Evolutionary conservation across 2,113 vertebrate genomes (phyloP).

Genomic region (Leiothrix lutea): DNA sequence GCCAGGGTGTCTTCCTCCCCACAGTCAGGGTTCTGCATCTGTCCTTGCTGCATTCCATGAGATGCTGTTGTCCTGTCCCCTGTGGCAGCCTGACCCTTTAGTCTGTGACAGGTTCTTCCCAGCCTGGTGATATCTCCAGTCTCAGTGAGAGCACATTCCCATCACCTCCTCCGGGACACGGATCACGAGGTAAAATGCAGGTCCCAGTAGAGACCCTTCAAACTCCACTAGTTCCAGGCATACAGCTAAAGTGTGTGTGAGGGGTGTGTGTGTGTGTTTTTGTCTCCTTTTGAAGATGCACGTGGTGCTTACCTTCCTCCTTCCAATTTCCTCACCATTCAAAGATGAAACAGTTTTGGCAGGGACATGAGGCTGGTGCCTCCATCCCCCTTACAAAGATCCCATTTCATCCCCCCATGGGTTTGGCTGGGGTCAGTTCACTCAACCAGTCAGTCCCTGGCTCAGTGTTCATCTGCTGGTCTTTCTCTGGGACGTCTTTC

Average conservation of each 20-base stretch:
- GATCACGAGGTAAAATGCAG: background rate
- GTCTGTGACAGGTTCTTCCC: background rate
- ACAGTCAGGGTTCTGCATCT: rapidly evolving
- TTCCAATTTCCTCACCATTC: background rate
- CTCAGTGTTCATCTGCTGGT: background rate
- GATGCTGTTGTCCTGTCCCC: background rate
- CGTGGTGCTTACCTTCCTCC: background rate
- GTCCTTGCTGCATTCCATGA: background rate
- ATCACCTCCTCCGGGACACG: background rate
- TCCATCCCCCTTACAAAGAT: background rate
- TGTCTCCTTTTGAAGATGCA: background rate
- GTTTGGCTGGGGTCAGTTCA: background rate
- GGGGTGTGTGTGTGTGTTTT: rapidly evolving
- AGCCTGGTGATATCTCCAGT: background rate
- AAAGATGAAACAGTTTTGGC: background rate
- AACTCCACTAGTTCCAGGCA: background rate
- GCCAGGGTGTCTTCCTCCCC: background rate
- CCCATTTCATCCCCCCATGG: background rate
- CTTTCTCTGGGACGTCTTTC: background rate
- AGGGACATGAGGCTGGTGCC: background rate
- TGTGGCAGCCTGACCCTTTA: background rate
- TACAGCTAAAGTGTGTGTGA: no score
- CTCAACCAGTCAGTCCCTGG: background rate
- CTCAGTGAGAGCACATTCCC: background rate
- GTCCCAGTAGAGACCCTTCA: background rate